Evolutionary conservation across 1,140 invertebrate genomes (phyloP).

Genomic region (Brachionus sp.): DNA sequence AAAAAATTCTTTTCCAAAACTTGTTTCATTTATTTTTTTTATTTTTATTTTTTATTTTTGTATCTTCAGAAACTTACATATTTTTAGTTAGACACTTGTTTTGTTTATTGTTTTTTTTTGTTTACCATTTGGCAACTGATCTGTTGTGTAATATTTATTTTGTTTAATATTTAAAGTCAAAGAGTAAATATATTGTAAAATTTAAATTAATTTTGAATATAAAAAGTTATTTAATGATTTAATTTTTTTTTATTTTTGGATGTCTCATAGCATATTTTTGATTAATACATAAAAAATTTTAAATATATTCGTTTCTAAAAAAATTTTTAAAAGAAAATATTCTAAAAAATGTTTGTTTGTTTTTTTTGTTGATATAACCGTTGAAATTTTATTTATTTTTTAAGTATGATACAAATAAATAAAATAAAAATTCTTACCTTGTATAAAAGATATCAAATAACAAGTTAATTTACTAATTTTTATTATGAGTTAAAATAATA

Average conservation of each 20-base stretch:
- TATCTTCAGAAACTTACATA: not conserved
- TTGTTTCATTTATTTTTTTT: not conserved
- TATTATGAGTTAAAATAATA: too few relatives aligned
- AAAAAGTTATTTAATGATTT: not conserved
- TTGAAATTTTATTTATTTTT: too few relatives aligned
- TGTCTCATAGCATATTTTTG: not conserved
- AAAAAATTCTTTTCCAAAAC: not conserved
- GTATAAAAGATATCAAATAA: too few relatives aligned
- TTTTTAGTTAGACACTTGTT: not conserved
- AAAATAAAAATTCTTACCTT: too few relatives aligned
- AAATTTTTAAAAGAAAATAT: too few relatives aligned
- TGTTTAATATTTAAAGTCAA: not conserved
- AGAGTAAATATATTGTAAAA: not conserved
- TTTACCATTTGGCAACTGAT: not conserved
- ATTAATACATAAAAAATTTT: not conserved
- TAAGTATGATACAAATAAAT: too few relatives aligned
- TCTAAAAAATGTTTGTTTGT: too few relatives aligned
- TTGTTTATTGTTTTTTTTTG: not conserved
- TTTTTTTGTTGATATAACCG: too few relatives aligned
- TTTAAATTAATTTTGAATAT: constrained; percentile 1
- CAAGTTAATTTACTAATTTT: too few relatives aligned
- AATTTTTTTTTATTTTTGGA: not conserved
- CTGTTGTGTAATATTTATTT: not conserved
- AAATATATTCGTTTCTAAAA: not conserved
- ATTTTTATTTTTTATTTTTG: not conserved